phyloP scores from a whole-genome alignment of 2,113 vertebrate genomes.

The Perca flavescens region DNA sequence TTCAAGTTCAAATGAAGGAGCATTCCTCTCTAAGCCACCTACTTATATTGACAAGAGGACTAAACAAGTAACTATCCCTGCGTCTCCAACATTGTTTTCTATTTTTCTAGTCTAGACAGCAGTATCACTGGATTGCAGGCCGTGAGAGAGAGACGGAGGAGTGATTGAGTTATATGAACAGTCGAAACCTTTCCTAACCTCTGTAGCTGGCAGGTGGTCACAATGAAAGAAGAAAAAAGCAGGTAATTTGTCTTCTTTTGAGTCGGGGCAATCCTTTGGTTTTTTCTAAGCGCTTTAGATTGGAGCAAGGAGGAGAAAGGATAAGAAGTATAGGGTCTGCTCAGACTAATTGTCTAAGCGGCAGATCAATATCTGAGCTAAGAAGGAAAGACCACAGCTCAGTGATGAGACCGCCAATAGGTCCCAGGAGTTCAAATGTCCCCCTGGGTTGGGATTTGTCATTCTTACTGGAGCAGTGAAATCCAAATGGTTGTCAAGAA shows the following conservation, averaged over 20 bases:
- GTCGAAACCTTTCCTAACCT: constrained; percentile 21
- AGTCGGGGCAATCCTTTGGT: constrained; percentile 53
- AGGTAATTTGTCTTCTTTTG: constrained; percentile 65
- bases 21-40: background rate
- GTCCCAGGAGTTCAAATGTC: constrained; percentile 58
- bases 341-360: constrained; percentile 77
- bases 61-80: background rate
- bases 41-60: background rate
- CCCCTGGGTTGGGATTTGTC: constrained; percentile 61
- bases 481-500: constrained; percentile 23
- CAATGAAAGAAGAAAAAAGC: constrained; percentile 50
- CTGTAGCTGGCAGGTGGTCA: constrained; percentile 44
- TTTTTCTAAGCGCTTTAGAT: constrained; percentile 58
- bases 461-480: constrained; percentile 35
- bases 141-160: background rate
- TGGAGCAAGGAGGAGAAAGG: constrained; percentile 43
- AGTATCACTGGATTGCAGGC: background rate
- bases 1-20: background rate
- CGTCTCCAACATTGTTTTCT: background rate
- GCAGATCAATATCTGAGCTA: constrained; percentile 72
- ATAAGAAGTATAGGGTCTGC: constrained; percentile 45
- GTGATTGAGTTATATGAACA: constrained; percentile 38
- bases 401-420: constrained; percentile 58
- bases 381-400: constrained; percentile 65
- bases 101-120: background rate